These are phyloP conservation scores for Odontocolon sp. DNA, from an alignment of 2,888 invertebrate genomes.

Conservation along the genomic window DNA sequence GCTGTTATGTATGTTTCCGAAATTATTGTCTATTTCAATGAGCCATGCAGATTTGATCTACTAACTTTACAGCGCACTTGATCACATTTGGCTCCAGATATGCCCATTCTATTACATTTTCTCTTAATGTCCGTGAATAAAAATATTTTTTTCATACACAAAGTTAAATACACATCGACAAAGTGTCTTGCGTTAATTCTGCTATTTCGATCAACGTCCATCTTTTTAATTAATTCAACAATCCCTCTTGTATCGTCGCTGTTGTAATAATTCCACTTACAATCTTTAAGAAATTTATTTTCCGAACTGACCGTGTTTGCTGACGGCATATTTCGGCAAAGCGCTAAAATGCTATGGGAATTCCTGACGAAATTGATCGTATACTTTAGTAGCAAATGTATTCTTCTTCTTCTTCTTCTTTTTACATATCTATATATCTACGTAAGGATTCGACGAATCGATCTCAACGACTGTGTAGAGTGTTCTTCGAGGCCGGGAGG, in stretches of 20 bases:
- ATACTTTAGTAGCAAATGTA: constrained; percentile 9
- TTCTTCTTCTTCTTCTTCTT: background rate
- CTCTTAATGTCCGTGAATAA: too few relatives aligned
- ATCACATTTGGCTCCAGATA: too few relatives aligned
- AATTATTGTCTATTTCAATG: too few relatives aligned
- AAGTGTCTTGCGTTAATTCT: too few relatives aligned
- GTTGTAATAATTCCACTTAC: background rate
- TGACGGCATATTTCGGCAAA: background rate
- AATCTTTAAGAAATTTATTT: background rate
- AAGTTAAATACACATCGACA: too few relatives aligned
- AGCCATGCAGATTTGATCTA: too few relatives aligned
- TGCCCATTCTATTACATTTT: too few relatives aligned
- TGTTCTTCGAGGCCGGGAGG: constrained; percentile 35
- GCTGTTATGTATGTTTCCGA: too few relatives aligned
- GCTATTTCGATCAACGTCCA: too few relatives aligned
- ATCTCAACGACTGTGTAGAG: constrained; percentile 30
- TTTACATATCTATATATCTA: background rate
- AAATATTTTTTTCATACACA: too few relatives aligned
- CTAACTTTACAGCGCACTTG: too few relatives aligned
- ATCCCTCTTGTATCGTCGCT: background rate
- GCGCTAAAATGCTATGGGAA: constrained; percentile 12
- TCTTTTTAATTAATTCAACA: background rate
- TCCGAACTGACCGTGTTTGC: background rate
- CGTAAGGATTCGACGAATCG: constrained; percentile 47
- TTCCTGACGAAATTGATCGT: background rate